These are phyloP conservation scores for Heliconius charithonia DNA, from an alignment of 2,888 invertebrate species.

Conservation along the genomic window DNA sequence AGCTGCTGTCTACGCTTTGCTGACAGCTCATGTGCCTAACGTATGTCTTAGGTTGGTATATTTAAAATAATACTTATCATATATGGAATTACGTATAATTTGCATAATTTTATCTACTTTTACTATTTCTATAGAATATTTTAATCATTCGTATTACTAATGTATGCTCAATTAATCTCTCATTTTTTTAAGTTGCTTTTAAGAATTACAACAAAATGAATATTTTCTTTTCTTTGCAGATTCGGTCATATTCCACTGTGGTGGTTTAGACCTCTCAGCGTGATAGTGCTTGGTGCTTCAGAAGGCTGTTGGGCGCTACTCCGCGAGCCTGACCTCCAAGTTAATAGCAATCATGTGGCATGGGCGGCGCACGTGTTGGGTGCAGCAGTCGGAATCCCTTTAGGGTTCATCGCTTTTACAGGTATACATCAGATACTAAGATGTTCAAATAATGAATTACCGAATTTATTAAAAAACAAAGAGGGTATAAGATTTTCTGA, in stretches of 20 bases:
- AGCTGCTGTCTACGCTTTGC: constrained; percentile 94
- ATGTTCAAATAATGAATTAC: neutral
- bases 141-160: neutral
- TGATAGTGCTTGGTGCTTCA: constrained; percentile 85
- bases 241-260: constrained; percentile 76
- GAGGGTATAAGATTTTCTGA: neutral
- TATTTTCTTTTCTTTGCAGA: constrained; percentile 52
- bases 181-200: neutral
- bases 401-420: constrained; percentile 85
- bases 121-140: neutral
- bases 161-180: neutral
- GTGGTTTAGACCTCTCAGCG: constrained; percentile 84
- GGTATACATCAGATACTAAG: constrained; percentile 53
- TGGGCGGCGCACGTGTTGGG: constrained; percentile 89
- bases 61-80: neutral
- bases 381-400: constrained; percentile 85
- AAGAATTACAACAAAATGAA: neutral
- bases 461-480: neutral
- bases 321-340: constrained; percentile 47
- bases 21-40: constrained; percentile 94
- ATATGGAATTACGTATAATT: neutral
- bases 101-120: neutral
- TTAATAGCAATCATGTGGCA: constrained; percentile 76
- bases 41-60: constrained; percentile 84
- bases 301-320: constrained; percentile 81